A percentile compares a stretch with the other conserved stretches of the same genome.
Evolutionary conservation across 2,797 vertebrate genomes (phyloP).

Genomic region (Rhinogobio ventralis): DNA sequence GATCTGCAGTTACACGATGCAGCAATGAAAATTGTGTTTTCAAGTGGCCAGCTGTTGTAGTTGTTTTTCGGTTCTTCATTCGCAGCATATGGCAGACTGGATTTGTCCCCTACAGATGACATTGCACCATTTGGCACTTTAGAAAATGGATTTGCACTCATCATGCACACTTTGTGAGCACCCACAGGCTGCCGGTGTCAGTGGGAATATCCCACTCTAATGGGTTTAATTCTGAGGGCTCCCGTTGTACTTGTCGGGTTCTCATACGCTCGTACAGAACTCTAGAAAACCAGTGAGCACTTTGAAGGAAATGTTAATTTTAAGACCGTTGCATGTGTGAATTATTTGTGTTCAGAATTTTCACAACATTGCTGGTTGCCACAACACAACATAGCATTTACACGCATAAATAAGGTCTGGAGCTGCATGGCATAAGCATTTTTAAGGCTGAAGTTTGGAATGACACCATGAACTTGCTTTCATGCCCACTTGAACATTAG

Average conservation of each 20-base stretch:
- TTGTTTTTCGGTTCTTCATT: constrained; percentile 57
- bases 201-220: constrained; percentile 48
- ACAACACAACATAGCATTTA: neutral
- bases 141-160: constrained; percentile 53
- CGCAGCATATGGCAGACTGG: constrained; percentile 59
- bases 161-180: constrained; percentile 44
- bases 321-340: neutral
- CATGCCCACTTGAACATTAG: constrained; percentile 17
- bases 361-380: neutral
- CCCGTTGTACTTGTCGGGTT: constrained; percentile 53
- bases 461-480: constrained; percentile 12
- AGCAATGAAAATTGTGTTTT: constrained; percentile 58
- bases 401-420: constrained; percentile 4
- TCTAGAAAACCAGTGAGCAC: constrained; percentile 39
- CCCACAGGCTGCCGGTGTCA: constrained; percentile 49
- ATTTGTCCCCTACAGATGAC: constrained; percentile 64
- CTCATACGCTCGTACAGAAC: constrained; percentile 39
- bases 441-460: constrained; percentile 3
- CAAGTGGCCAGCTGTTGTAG: constrained; percentile 64
- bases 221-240: constrained; percentile 57
- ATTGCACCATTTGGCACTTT: constrained; percentile 65
- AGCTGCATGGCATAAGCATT: neutral
- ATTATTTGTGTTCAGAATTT: neutral
- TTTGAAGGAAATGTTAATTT: constrained; percentile 38
- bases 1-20: constrained; percentile 49